phyloP scores from a whole-genome alignment of 2,113 vertebrate species.

The Jacana jacana region DNA sequence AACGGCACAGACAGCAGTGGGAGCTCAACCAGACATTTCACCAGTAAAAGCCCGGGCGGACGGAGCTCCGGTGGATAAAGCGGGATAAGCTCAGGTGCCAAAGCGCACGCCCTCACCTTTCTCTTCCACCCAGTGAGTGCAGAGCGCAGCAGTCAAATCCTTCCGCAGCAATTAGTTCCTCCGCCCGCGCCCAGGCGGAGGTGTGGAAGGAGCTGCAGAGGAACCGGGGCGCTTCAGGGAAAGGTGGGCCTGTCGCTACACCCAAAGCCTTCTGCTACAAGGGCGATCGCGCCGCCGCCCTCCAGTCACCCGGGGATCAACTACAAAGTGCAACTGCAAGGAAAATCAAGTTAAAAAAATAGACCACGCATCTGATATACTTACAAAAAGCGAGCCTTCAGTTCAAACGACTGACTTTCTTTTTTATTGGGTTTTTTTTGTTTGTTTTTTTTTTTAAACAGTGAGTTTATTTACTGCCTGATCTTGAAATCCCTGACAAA shows the following conservation, averaged over 20 bases:
- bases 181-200: too few relatives aligned
- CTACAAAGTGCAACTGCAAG: constrained; percentile 9
- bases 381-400: constrained; percentile 12
- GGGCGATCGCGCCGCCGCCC: accelerated
- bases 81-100: not conserved
- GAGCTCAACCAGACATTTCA: not conserved
- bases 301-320: not conserved
- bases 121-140: accelerated
- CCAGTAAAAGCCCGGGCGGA: not conserved
- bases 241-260: too few relatives aligned
- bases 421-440: not conserved
- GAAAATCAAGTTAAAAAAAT: constrained; percentile 31
- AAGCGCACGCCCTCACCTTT: accelerated
- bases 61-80: not conserved
- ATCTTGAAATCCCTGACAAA: constrained; percentile 38
- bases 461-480: constrained; percentile 11
- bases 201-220: too few relatives aligned
- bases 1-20: not conserved
- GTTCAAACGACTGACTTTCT: not conserved
- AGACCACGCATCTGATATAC: not conserved
- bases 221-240: not conserved
- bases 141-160: accelerated
- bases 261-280: not conserved
- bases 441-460: not conserved
- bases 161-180: accelerated